Percentiles rank a stretch among this genome's conserved stretches.
Evolutionary conservation across 2,888 invertebrate species (phyloP).

Genomic region (Prosopocoilus inquinatus): DNA sequence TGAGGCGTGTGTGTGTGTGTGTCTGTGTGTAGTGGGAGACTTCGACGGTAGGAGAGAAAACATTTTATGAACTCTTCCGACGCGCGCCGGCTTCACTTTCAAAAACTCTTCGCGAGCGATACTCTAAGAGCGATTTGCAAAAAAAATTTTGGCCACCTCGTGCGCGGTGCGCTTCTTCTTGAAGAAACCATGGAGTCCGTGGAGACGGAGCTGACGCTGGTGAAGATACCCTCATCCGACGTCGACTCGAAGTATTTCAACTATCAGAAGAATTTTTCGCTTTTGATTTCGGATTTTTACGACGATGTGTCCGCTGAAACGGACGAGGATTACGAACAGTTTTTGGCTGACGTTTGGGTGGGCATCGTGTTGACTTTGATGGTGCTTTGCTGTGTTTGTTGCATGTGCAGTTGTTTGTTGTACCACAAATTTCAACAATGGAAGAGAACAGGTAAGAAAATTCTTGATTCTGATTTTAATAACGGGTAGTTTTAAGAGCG

Average conservation of each 20-base stretch:
- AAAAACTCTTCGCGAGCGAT: background rate
- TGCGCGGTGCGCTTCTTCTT: background rate
- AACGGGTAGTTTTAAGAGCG: no score
- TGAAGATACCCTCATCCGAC: constrained; percentile 5
- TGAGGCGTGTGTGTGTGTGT: constrained; percentile 3
- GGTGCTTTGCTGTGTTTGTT: constrained; percentile 61
- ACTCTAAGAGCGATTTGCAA: background rate
- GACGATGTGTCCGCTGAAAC: constrained; percentile 27
- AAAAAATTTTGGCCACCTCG: background rate
- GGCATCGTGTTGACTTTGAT: constrained; percentile 61
- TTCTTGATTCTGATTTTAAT: background rate
- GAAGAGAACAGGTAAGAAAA: constrained; percentile 59
- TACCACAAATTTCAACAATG: constrained; percentile 66
- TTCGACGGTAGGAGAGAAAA: constrained; percentile 32
- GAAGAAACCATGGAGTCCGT: constrained; percentile 2
- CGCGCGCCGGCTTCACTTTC: background rate
- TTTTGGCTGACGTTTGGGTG: constrained; percentile 63
- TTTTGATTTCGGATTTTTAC: constrained; percentile 30
- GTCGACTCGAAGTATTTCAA: constrained; percentile 1
- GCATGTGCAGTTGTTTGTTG: constrained; percentile 62
- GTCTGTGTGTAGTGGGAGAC: constrained; percentile 30
- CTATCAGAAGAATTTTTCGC: constrained; percentile 29
- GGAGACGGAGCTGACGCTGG: constrained; percentile 9
- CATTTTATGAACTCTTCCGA: background rate
- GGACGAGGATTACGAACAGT: constrained; percentile 56